Conservation (phyloP, 2,797 vertebrate species). For the Eulemur coronatus region DNA sequence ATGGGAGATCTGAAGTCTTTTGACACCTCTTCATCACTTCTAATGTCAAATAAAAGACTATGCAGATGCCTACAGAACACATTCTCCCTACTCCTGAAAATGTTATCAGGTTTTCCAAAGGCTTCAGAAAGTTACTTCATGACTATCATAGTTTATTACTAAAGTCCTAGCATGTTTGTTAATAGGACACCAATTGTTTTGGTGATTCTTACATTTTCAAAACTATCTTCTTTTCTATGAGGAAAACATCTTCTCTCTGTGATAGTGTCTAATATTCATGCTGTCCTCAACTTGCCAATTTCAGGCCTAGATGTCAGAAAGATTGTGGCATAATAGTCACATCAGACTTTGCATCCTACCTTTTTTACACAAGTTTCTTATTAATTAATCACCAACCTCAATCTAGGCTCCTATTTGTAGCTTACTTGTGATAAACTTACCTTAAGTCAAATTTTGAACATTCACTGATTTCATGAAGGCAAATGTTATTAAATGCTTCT, state of each 20-base stretch:
- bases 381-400: not conserved
- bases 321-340: not conserved
- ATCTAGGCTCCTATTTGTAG: not conserved
- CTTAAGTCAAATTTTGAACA: not conserved
- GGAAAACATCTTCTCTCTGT: not conserved
- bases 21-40: not conserved
- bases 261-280: not conserved
- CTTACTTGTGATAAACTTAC: not conserved
- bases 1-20: not conserved
- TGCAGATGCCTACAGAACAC: not conserved
- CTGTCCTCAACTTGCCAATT: not conserved
- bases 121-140: not conserved
- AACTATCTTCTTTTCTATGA: not conserved
- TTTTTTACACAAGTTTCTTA: not conserved
- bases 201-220: not conserved
- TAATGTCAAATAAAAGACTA: not conserved
- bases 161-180: not conserved
- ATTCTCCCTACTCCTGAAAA: not conserved
- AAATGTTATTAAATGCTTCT: not conserved
- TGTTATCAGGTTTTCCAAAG: not conserved
- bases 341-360: not conserved
- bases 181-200: not conserved
- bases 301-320: not conserved
- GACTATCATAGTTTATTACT: not conserved
- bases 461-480: not conserved